Percentiles rank a stretch among this genome's conserved stretches.
These are phyloP conservation scores for Hymenopus coronatus DNA, from an alignment of 2,888 invertebrate species.

Conservation along the genomic window DNA sequence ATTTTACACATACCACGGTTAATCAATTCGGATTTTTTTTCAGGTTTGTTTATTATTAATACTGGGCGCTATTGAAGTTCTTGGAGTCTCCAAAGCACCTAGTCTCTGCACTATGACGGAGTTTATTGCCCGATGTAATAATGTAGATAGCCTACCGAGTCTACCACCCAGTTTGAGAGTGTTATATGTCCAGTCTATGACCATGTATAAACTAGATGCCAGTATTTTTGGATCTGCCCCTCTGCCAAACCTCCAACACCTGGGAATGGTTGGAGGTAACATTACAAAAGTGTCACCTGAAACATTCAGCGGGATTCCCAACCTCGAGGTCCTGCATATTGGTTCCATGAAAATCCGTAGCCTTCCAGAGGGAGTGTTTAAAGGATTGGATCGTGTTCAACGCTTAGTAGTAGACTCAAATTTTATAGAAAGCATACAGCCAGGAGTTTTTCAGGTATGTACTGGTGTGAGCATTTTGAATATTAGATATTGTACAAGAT, in stretches of 20 bases:
- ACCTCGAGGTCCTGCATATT: not conserved
- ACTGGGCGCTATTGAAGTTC: not conserved
- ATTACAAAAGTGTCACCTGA: not conserved
- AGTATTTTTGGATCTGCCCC: not conserved
- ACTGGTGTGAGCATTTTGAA: too few species aligned
- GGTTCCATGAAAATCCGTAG: not conserved
- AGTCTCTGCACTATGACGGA: not conserved
- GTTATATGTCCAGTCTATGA: not conserved
- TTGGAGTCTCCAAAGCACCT: not conserved
- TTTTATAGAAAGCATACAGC: not conserved
- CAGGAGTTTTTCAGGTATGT: not conserved
- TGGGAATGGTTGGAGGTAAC: not conserved
- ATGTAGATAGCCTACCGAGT: not conserved
- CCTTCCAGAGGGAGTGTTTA: not conserved
- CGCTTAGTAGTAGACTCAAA: not conserved
- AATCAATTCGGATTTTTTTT: too few species aligned
- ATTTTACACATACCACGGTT: too few species aligned
- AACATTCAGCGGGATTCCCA: not conserved
- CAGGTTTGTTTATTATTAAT: not conserved
- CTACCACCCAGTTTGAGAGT: not conserved
- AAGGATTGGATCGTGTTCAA: not conserved
- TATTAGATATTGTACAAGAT: too few species aligned
- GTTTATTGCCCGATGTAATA: not conserved
- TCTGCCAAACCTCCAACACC: not conserved
- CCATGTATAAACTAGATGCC: not conserved